Evolutionary conservation across 2,797 vertebrate genomes (phyloP).

Genomic region (Enteromius radiatus): DNA sequence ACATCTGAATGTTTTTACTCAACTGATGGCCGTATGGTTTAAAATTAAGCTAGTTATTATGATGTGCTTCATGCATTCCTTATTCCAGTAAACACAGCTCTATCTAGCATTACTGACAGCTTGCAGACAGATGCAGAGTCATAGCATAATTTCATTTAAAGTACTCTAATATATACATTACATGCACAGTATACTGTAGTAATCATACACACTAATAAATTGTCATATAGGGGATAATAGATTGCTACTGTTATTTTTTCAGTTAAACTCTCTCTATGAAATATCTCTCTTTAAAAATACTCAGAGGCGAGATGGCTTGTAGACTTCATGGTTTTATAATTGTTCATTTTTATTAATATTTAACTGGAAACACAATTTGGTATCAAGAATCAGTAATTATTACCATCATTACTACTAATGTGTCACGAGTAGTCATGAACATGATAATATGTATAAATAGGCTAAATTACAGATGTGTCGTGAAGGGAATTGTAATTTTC

Average conservation of each 20-base stretch:
- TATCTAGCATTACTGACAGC: conserved; percentile 10
- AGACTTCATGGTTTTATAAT: not conserved
- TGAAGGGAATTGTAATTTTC: conserved; percentile 32
- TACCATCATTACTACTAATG: not conserved
- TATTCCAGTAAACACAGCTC: conserved; percentile 7
- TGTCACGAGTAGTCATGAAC: not conserved
- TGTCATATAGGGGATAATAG: not conserved
- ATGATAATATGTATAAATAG: not conserved
- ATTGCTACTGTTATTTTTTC: no score
- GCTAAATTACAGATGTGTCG: not conserved
- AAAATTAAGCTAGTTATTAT: conserved; percentile 1
- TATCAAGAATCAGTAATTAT: not conserved
- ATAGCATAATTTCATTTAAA: not conserved
- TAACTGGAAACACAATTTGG: not conserved
- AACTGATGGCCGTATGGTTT: not conserved
- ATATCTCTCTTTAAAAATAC: not conserved
- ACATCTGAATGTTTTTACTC: conserved; percentile 8
- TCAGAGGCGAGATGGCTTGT: not conserved
- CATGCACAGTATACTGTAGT: not conserved
- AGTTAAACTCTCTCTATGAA: not conserved
- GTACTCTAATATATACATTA: not conserved
- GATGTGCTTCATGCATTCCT: conserved; percentile 1
- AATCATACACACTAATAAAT: not conserved
- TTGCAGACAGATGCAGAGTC: conserved; percentile 33
- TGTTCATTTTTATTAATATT: not conserved